Percentiles rank a stretch among this genome's conserved stretches.
phyloP scores from a whole-genome alignment of 2,797 vertebrate genomes.

The Tragopan temminckii region DNA sequence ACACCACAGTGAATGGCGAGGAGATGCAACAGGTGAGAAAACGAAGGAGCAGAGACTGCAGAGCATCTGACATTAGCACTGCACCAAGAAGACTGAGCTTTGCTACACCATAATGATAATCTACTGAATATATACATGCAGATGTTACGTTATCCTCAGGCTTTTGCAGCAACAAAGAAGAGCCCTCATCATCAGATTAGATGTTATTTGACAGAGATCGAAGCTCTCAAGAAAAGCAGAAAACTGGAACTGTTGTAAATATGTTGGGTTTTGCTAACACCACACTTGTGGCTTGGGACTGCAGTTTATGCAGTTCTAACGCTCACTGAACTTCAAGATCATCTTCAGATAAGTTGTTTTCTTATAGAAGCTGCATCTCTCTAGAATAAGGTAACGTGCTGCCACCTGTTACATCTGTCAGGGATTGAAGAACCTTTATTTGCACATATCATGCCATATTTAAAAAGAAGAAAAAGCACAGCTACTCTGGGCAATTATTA shows the following conservation, averaged over 20 bases:
- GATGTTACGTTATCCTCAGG: not conserved
- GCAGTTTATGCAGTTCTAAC: not conserved
- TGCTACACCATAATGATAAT: not conserved
- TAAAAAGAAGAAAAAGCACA: not conserved
- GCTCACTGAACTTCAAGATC: not conserved
- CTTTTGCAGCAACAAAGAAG: not conserved
- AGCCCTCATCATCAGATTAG: not conserved
- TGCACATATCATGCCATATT: not conserved
- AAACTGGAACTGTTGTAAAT: not conserved
- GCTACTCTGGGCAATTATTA: not conserved
- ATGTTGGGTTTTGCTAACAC: not conserved
- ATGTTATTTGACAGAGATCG: not conserved
- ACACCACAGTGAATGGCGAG: fast-evolving
- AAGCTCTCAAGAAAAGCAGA: not conserved
- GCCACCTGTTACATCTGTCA: not conserved
- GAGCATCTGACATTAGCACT: not conserved
- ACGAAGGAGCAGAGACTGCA: not conserved
- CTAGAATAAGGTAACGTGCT: not conserved
- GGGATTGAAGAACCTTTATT: not conserved
- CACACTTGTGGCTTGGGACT: not conserved
- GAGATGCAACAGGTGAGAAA: not conserved
- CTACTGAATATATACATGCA: too few relatives aligned
- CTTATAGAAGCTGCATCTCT: not conserved
- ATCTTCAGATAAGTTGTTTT: not conserved
- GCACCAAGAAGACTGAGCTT: not conserved